A percentile compares a stretch with the other conserved stretches of the same genome.
Evolutionary conservation across 2,888 invertebrate genomes (phyloP).

Genomic region (Caenorhabditis doughertyi): DNA sequence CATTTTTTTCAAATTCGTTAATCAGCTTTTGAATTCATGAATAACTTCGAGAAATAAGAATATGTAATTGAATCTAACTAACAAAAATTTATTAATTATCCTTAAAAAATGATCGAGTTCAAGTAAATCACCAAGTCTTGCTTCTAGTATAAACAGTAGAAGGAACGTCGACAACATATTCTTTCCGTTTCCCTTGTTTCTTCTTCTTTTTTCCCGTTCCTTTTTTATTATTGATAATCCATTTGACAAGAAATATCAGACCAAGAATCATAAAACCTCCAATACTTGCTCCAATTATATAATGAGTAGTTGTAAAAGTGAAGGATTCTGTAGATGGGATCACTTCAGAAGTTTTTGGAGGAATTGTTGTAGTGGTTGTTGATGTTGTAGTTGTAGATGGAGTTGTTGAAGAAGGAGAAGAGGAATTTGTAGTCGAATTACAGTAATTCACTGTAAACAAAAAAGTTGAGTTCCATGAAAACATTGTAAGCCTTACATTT

Average conservation of each 20-base stretch:
- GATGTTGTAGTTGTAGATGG: background rate
- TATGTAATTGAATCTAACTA: no score
- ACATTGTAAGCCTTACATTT: background rate
- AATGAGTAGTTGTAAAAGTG: background rate
- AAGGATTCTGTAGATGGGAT: background rate
- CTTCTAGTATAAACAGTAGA: no score
- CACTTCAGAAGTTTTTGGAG: background rate
- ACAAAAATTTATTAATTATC: no score
- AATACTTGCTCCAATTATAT: slow-evolving; percentile 11
- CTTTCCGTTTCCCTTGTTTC: background rate
- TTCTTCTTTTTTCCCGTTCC: background rate
- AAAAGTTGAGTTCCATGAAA: background rate
- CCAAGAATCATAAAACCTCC: background rate
- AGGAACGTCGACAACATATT: no score
- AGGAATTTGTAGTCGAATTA: background rate
- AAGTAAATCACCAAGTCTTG: no score
- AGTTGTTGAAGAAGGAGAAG: background rate
- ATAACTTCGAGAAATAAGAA: no score
- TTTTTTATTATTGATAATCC: slow-evolving; percentile 1
- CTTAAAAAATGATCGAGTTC: no score
- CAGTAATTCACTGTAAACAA: slow-evolving; percentile 1
- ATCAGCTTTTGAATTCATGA: no score
- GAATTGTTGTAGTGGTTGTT: background rate
- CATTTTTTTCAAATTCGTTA: no score
- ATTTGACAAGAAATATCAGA: background rate